Percentiles rank a stretch among this genome's conserved stretches.
These are phyloP conservation scores for Kryphioiulus occultus DNA, from an alignment of 2,888 invertebrate genomes.

Conservation along the genomic window DNA sequence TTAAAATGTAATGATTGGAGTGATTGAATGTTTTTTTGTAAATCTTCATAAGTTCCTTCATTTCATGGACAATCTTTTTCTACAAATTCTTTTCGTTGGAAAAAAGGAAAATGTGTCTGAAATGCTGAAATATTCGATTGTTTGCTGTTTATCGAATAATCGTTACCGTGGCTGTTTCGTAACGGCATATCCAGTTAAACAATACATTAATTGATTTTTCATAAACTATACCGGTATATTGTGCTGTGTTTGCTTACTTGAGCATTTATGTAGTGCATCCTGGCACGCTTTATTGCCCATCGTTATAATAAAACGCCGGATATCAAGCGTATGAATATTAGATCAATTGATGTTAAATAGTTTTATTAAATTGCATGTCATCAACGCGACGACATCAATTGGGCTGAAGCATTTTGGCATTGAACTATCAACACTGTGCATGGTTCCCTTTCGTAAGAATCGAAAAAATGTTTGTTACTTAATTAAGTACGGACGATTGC, in stretches of 20 bases:
- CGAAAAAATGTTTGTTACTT: too few relatives aligned
- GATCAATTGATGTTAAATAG: slow-evolving; percentile 31
- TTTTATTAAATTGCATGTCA: background rate
- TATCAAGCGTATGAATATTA: slow-evolving; percentile 25
- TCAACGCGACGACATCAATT: background rate
- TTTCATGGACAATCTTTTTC: too few relatives aligned
- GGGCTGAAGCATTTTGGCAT: background rate
- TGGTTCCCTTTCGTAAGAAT: background rate
- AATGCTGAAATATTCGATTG: background rate
- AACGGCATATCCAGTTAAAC: background rate
- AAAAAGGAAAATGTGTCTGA: too few relatives aligned
- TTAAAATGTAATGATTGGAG: too few relatives aligned
- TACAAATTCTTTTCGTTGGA: too few relatives aligned
- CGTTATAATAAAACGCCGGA: slow-evolving; percentile 3
- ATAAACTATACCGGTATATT: background rate
- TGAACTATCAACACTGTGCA: background rate
- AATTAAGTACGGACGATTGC: too few relatives aligned
- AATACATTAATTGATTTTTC: slow-evolving; percentile 7
- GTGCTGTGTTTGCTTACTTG: background rate
- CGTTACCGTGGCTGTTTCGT: background rate
- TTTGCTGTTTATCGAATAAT: background rate
- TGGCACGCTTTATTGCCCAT: slow-evolving; percentile 12
- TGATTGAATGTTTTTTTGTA: too few relatives aligned
- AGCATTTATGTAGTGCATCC: background rate
- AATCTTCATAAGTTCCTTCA: too few relatives aligned